Percentiles rank a stretch among this genome's conserved stretches.
phyloP scores from a whole-genome alignment of 1,140 invertebrate species.

The Microplitis mediator region DNA sequence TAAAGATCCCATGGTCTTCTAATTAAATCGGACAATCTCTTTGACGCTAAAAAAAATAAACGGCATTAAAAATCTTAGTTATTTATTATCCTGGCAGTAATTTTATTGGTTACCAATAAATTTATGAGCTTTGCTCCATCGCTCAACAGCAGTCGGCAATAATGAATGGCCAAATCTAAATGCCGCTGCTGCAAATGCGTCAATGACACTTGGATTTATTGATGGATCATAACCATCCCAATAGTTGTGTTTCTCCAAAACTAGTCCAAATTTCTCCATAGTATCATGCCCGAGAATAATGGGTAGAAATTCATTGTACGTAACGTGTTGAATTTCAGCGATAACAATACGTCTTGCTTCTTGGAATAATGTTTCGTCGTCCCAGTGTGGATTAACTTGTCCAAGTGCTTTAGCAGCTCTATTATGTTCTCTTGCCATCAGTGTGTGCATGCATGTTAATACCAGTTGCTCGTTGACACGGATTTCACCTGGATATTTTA shows the following conservation, averaged over 20 bases:
- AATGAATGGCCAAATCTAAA: constrained; percentile 91
- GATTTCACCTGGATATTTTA: constrained; percentile 75
- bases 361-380: constrained; percentile 93
- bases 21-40: constrained; percentile 86
- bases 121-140: constrained; percentile 92
- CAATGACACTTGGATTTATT: constrained; percentile 85
- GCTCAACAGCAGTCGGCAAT: constrained; percentile 84
- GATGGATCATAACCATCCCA: constrained; percentile 88
- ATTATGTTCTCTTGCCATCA: constrained; percentile 90
- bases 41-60: constrained; percentile 72
- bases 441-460: constrained; percentile 87
- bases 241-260: constrained; percentile 82
- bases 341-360: constrained; percentile 88
- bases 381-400: constrained; percentile 90
- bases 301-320: constrained; percentile 93
- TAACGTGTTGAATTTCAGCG: constrained; percentile 91
- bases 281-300: constrained; percentile 91
- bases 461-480: constrained; percentile 93
- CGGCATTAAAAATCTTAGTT: constrained; percentile 1
- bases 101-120: constrained; percentile 75
- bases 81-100: constrained; percentile 1
- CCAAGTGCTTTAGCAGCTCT: constrained; percentile 77
- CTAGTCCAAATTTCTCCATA: constrained; percentile 88
- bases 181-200: constrained; percentile 86
- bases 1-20: constrained; percentile 89